Percentiles rank a stretch among this genome's conserved stretches.
phyloP scores from a whole-genome alignment of 2,888 invertebrate genomes.

The Drosophila limbata region DNA sequence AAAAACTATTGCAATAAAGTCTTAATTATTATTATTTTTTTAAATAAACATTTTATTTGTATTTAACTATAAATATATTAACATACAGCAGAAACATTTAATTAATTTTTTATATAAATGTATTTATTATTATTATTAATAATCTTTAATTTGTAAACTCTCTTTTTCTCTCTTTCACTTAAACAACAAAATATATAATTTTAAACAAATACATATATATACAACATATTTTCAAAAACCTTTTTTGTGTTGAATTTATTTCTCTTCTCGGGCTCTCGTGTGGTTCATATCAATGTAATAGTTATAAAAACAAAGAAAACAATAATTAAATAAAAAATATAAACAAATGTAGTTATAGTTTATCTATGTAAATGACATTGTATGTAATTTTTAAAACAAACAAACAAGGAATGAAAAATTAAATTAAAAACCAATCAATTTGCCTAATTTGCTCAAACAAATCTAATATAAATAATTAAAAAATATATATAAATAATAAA shows the following conservation, averaged over 20 bases:
- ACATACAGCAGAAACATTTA: conserved; percentile 22
- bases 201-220: conserved; percentile 28
- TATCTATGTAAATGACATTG: conserved; percentile 41
- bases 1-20: conserved; percentile 31
- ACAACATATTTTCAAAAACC: conserved; percentile 39
- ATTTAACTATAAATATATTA: conserved; percentile 20
- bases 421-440: conserved; percentile 42
- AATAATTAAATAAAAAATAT: conserved; percentile 10
- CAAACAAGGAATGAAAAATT: conserved; percentile 20
- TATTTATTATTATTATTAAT: conserved; percentile 35
- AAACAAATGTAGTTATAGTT: conserved; percentile 44
- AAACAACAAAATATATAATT: conserved; percentile 20
- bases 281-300: conserved; percentile 67
- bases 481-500: conserved; percentile 7
- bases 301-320: conserved; percentile 21
- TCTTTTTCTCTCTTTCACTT: conserved; percentile 23
- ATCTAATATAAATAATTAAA: conserved; percentile 10
- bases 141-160: conserved; percentile 33
- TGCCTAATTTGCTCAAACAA: conserved; percentile 68
- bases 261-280: conserved; percentile 39
- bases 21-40: conserved; percentile 22
- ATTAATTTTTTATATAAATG: conserved; percentile 38
- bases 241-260: conserved; percentile 30
- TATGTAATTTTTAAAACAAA: conserved; percentile 22
- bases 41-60: conserved; percentile 7